Evolutionary conservation across 2,888 invertebrate species (phyloP).

Genomic region (Pherbina coryleti): DNA sequence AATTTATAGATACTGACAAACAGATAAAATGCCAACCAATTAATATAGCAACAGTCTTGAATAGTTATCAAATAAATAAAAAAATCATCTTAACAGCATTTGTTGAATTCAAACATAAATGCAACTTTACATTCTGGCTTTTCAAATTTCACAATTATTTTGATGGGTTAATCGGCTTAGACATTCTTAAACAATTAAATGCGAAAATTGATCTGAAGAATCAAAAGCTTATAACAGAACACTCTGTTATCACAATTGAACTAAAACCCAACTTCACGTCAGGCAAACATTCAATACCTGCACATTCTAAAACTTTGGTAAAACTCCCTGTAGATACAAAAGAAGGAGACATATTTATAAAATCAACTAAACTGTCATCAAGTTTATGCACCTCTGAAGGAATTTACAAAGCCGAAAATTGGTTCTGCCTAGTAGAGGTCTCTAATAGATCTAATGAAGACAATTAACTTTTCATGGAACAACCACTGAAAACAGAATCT

Average conservation of each 20-base stretch:
- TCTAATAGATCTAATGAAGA: not conserved
- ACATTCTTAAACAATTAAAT: no score
- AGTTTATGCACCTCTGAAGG: not conserved
- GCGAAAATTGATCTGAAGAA: no score
- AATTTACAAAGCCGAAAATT: conserved; percentile 1
- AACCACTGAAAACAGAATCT: not conserved
- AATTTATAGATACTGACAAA: no score
- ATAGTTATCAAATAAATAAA: no score
- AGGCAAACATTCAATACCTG: conserved; percentile 12
- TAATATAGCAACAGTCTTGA: no score
- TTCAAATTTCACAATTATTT: no score
- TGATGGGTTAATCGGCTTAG: no score
- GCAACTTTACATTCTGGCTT: no score
- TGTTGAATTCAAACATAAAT: not conserved
- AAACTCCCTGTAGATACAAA: conserved; percentile 29
- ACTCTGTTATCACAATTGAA: not conserved
- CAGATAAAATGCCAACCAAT: no score
- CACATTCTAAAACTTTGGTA: conserved; percentile 27
- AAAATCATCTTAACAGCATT: not conserved
- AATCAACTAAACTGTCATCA: not conserved
- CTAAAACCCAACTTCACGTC: conserved; percentile 31
- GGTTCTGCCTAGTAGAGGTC: not conserved
- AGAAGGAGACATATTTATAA: conserved; percentile 14
- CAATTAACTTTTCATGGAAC: not conserved
- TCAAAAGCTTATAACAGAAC: conserved; percentile 1